phyloP scores from a whole-genome alignment of 2,797 vertebrate genomes.

The Myoxocephalus aenaeus region DNA sequence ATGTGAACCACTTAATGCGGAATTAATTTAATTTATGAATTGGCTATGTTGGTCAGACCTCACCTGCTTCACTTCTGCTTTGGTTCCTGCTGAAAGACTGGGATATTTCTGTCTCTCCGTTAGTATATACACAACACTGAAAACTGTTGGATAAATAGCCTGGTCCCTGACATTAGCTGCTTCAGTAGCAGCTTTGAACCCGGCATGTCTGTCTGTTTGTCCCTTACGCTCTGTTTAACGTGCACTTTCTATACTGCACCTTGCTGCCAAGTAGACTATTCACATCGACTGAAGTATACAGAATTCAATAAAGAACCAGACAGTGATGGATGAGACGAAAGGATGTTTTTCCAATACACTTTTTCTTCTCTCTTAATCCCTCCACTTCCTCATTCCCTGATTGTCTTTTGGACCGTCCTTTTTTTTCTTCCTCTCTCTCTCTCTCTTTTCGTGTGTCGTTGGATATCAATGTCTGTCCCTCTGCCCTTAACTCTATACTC shows the following conservation, averaged over 20 bases:
- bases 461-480: not conserved
- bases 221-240: not conserved
- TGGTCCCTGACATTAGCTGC: slow-evolving; percentile 26
- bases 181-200: slow-evolving; percentile 16
- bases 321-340: slow-evolving; percentile 8
- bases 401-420: not conserved
- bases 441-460: not conserved
- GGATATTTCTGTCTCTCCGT: slow-evolving; percentile 17
- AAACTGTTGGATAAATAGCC: slow-evolving; percentile 67
- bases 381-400: slow-evolving; percentile 36
- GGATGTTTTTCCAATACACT: not conserved
- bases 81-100: slow-evolving; percentile 1
- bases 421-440: not conserved
- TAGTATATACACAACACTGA: slow-evolving; percentile 51
- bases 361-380: slow-evolving; percentile 2
- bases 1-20: not conserved
- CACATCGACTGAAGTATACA: not conserved
- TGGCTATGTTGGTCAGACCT: slow-evolving; percentile 1
- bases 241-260: not conserved
- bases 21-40: not conserved
- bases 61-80: slow-evolving; percentile 35
- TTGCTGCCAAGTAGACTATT: slow-evolving; percentile 1
- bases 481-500: not conserved
- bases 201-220: slow-evolving; percentile 4
- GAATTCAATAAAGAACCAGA: not conserved